Evolutionary conservation across 92 coral and sea anemone species (phyloP), one percentile per base, ranked within the genome.

Genomic region (Umimayanthus chanpuru): DNA sequence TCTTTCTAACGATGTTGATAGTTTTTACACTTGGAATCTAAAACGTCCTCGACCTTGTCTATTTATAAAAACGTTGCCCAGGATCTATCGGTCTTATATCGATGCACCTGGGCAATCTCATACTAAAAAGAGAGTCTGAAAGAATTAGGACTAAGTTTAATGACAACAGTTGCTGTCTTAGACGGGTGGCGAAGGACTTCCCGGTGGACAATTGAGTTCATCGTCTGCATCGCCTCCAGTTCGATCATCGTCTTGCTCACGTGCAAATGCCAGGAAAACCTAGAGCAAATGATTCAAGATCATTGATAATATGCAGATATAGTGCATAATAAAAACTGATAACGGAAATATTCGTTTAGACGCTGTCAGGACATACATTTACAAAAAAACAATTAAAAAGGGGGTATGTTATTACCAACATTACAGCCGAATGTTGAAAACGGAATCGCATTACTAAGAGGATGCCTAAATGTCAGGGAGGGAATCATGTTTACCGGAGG

Each of bases 181-280:
- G 25, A 68, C 87, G 16, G 39, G 44, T 6, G 77, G 78, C 29
- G 78, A 83, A 30, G 78, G 28, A 30, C 28, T 88, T 80, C 25
- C 67, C 65, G 55, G 55, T 82, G 74, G 67, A 77, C 40, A 85
- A 58, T 67, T 56, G 0, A 68, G 85, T 73, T 88, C 61, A 56
- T 73, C 38, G 50, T 92, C 77, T 67, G 92, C 92, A 38, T 82
- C 86, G 6, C 88, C 92, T 44, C 97, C 97, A 4, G 97, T 96
- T 20, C 98, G 91, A 77, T 96, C 98, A 43, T 94, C 96, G 68
- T 96, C 98, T 83, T 96, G 98, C 39, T 96, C 98, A 41, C 94
- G 94, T 15, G 98, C 98, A 70, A 96, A 94, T 88, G 92, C 97
- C 76, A 96, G 94, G 90, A 96, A 96, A 43, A 96, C 98, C 98